phyloP scores from a whole-genome alignment of 2,797 vertebrate genomes.

The Serranus cabrilla region DNA sequence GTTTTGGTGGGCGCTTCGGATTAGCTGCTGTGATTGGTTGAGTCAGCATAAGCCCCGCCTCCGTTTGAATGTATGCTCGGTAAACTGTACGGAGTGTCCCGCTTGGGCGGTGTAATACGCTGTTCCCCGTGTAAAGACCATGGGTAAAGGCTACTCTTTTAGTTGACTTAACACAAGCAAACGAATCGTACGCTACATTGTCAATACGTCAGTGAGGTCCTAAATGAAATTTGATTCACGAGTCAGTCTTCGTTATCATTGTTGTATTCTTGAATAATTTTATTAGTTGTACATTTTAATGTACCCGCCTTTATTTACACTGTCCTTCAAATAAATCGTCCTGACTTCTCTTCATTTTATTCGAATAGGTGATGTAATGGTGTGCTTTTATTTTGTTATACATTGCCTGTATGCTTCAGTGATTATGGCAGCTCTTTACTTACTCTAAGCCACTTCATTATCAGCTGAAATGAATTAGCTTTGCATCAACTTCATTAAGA shows the following conservation, averaged over 20 bases:
- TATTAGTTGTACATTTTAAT: neutral
- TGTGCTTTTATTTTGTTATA: neutral
- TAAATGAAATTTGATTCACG: neutral
- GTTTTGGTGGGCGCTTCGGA: constrained; percentile 55
- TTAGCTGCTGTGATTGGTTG: constrained; percentile 69
- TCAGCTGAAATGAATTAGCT: too few relatives aligned
- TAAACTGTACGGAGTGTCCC: rapidly evolving
- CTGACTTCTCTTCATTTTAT: neutral
- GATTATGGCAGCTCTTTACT: neutral
- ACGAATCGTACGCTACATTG: neutral
- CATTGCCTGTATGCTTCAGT: too few relatives aligned
- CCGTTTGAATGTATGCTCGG: rapidly evolving
- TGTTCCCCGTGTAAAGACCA: too few relatives aligned
- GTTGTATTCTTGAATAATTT: neutral
- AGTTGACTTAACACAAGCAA: neutral
- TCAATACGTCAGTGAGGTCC: neutral
- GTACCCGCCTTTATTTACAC: neutral
- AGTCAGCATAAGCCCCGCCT: constrained; percentile 28
- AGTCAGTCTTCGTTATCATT: neutral
- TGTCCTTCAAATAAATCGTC: neutral
- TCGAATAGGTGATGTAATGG: neutral
- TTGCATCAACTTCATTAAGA: too few relatives aligned
- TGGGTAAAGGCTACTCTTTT: too few relatives aligned
- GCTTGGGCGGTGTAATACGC: constrained; percentile 29
- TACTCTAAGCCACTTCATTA: neutral